Percentiles rank a stretch among this genome's conserved stretches.
phyloP scores from a whole-genome alignment of 2,888 invertebrate species.

The Danaus chrysippus region DNA sequence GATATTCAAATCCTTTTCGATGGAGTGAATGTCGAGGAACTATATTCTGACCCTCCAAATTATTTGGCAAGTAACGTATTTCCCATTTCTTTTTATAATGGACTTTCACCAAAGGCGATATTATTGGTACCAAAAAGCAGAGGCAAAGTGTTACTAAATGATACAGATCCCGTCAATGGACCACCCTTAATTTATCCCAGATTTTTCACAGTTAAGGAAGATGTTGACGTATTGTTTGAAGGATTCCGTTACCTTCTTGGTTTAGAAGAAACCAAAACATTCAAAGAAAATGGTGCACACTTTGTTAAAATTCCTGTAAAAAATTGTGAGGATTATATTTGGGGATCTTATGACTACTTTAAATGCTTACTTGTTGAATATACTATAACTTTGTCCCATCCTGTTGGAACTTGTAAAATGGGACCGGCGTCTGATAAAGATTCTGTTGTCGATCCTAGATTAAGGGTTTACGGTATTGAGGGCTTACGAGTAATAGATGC shows the following conservation, averaged over 20 bases:
- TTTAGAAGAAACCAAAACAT: constrained; percentile 79
- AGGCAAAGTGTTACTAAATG: constrained; percentile 81
- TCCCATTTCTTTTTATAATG: constrained; percentile 81
- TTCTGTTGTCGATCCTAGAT: constrained; percentile 82
- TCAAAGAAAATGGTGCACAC: constrained; percentile 75
- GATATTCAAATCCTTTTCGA: constrained; percentile 84
- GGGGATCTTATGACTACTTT: constrained; percentile 83
- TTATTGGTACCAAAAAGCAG: constrained; percentile 81
- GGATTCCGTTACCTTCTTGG: constrained; percentile 79
- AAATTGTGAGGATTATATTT: constrained; percentile 75
- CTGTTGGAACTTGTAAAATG: constrained; percentile 86
- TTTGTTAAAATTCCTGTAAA: constrained; percentile 78
- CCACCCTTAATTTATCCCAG: constrained; percentile 86
- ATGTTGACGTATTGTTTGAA: constrained; percentile 79
- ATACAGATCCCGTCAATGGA: constrained; percentile 84
- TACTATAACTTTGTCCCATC: constrained; percentile 51
- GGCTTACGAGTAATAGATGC: constrained; percentile 83
- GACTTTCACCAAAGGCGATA: constrained; percentile 80
- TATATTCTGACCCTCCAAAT: constrained; percentile 76
- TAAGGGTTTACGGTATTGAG: constrained; percentile 81
- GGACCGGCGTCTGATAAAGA: constrained; percentile 79
- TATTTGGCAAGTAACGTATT: constrained; percentile 66
- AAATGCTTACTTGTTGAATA: constrained; percentile 81
- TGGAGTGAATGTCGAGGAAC: constrained; percentile 76
- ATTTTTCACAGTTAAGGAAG: constrained; percentile 81